Conservation (phyloP, 2,113 vertebrate species). For the Coryphaenoides rupestris region DNA sequence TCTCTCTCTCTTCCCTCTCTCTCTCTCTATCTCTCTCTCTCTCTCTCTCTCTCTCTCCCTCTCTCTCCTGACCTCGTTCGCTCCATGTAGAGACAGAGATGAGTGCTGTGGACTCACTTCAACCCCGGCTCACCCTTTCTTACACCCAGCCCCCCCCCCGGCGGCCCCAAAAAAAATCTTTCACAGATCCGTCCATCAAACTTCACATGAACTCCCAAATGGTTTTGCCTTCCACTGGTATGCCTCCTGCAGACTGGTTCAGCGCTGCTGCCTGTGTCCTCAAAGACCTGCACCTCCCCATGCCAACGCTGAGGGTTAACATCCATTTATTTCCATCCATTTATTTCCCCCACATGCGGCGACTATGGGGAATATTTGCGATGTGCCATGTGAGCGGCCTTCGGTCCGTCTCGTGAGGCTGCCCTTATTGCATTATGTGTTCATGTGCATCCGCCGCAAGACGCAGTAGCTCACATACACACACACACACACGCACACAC, state of each 20-base stretch:
- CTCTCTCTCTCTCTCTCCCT: constrained; percentile 16
- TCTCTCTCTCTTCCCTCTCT: background rate
- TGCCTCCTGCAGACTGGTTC: background rate
- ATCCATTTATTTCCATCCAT: too few species aligned
- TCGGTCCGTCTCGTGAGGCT: constrained; percentile 20
- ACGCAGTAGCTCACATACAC: background rate
- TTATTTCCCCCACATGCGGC: background rate
- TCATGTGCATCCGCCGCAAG: background rate
- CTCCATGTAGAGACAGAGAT: background rate
- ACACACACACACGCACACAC: background rate
- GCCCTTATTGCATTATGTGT: constrained; percentile 26
- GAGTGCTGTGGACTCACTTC: background rate
- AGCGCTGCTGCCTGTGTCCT: background rate
- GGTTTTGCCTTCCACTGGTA: constrained; percentile 23
- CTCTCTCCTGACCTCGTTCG: background rate
- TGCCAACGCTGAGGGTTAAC: background rate
- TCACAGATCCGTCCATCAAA: constrained; percentile 2
- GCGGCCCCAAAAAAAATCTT: too few species aligned
- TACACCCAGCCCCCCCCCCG: background rate
- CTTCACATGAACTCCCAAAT: constrained; percentile 3
- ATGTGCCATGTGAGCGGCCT: constrained; percentile 17
- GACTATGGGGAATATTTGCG: background rate
- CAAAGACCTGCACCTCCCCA: background rate
- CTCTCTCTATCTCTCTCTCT: constrained; percentile 14
- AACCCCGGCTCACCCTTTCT: background rate